Conservation (phyloP, 1,140 invertebrate genomes). For the Eulimnadia texana region DNA sequence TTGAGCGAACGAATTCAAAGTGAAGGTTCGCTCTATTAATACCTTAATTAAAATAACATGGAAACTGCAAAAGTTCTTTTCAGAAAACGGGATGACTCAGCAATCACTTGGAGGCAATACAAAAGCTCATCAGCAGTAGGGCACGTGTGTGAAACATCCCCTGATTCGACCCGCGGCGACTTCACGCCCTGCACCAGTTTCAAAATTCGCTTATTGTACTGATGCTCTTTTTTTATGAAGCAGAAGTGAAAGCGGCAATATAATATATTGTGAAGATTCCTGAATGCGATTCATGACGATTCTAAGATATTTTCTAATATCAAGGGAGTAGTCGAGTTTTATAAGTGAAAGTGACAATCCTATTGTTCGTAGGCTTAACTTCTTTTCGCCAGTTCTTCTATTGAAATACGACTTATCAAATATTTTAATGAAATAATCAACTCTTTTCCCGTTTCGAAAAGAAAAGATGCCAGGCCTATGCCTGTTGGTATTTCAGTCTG, state of each 20-base stretch:
- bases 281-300: background rate
- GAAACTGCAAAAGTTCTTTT: background rate
- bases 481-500: too few species aligned
- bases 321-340: too few species aligned
- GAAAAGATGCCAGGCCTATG: too few species aligned
- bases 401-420: too few species aligned
- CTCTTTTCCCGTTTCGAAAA: too few species aligned
- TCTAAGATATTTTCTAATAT: too few species aligned
- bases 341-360: too few species aligned
- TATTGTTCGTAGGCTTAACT: too few species aligned
- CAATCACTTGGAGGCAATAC: background rate
- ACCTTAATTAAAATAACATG: background rate
- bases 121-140: background rate
- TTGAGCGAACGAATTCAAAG: too few species aligned
- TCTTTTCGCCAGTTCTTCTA: too few species aligned
- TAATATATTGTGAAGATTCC: background rate
- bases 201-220: background rate
- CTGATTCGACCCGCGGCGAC: background rate
- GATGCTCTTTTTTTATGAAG: background rate
- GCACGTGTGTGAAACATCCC: background rate
- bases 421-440: too few species aligned
- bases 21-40: too few species aligned
- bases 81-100: background rate
- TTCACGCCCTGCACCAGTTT: background rate
- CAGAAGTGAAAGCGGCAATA: background rate